These are phyloP conservation scores for Neuroterus valhalla DNA, from an alignment of 1,140 invertebrate genomes.

Conservation along the genomic window DNA sequence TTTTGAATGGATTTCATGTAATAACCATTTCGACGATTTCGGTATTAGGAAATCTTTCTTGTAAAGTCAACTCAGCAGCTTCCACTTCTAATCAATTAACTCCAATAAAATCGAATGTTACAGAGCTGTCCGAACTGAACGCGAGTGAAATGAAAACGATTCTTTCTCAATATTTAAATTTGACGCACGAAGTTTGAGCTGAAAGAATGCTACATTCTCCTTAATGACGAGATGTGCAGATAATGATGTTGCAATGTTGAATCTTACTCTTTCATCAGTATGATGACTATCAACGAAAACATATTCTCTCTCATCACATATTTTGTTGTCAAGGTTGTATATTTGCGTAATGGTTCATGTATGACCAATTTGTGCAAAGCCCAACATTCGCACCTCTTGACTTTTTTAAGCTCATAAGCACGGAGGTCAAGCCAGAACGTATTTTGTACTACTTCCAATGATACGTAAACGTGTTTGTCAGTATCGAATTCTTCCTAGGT, in stretches of 20 bases:
- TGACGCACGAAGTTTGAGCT: no score
- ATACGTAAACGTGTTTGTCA: conserved; percentile 31
- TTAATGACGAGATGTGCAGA: no score
- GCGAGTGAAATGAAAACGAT: no score
- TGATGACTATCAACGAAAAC: conserved; percentile 10
- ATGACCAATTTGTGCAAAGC: background rate
- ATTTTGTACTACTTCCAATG: conserved; percentile 44
- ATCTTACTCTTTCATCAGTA: background rate
- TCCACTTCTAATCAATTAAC: no score
- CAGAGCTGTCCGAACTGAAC: no score
- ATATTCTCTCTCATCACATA: conserved; percentile 35
- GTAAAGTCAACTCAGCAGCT: no score
- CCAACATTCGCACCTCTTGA: conserved; percentile 30
- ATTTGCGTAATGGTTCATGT: conserved; percentile 33
- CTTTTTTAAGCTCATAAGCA: conserved; percentile 36
- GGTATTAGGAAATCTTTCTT: no score
- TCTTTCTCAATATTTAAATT: no score
- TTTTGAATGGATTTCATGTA: no score
- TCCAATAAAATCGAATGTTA: no score
- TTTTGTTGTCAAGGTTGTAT: conserved; percentile 21
- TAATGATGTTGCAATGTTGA: background rate
- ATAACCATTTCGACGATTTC: no score
- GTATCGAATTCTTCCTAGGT: conserved; percentile 39
- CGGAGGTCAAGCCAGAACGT: conserved; percentile 37
- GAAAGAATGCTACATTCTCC: no score